These are phyloP conservation scores for Hypercompe scribonia DNA, from an alignment of 2,888 invertebrate genomes.

Conservation along the genomic window DNA sequence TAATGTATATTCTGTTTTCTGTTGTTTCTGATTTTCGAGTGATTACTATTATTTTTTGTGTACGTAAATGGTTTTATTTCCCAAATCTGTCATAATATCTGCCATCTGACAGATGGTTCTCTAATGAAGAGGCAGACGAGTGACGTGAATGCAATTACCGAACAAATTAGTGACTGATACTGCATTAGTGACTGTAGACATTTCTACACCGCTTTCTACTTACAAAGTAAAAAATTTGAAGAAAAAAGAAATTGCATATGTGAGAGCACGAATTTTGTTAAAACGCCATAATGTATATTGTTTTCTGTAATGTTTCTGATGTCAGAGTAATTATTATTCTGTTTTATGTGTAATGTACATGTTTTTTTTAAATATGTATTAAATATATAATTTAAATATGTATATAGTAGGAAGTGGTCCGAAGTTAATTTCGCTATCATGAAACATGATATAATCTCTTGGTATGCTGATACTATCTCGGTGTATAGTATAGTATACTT, in stretches of 20 bases:
- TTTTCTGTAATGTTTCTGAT: neutral
- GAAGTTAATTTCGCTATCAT: slow-evolving; percentile 13
- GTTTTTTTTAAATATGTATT: too few relatives aligned
- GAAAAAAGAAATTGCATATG: too few relatives aligned
- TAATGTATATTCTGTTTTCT: too few relatives aligned
- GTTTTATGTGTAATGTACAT: too few relatives aligned
- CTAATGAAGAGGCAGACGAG: slow-evolving; percentile 56
- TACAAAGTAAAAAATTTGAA: too few relatives aligned
- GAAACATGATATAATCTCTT: slow-evolving; percentile 10
- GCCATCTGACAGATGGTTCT: slow-evolving; percentile 34
- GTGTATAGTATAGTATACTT: slow-evolving; percentile 38
- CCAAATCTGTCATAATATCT: slow-evolving; percentile 24
- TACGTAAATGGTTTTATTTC: too few relatives aligned
- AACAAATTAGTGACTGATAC: slow-evolving; percentile 35
- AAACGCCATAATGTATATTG: too few relatives aligned
- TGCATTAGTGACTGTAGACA: slow-evolving; percentile 6
- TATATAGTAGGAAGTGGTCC: neutral
- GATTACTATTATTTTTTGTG: too few relatives aligned
- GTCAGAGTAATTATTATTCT: neutral
- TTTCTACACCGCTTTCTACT: neutral
- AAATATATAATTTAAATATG: too few relatives aligned
- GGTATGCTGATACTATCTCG: slow-evolving; percentile 24
- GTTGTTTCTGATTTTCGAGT: neutral
- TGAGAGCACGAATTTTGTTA: too few relatives aligned
- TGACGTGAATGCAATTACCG: slow-evolving; percentile 50